Evolutionary conservation across 2,113 vertebrate genomes (phyloP), one percentile per base, ranked within the genome.

Genomic region (Todiramphus saurophagus): DNA sequence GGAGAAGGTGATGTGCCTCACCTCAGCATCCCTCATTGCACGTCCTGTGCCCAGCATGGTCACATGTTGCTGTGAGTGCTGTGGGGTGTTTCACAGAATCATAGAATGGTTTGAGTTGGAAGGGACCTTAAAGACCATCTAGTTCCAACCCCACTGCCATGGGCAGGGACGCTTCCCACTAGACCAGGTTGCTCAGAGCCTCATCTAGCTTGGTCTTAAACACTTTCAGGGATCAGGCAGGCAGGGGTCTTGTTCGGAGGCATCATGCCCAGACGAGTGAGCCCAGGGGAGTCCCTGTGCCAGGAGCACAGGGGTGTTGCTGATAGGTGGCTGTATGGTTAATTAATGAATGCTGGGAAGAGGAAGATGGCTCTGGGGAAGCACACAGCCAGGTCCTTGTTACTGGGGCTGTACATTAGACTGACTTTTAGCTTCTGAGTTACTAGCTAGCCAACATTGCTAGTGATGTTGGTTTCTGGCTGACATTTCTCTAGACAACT

Each of bases 301-400:
- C 67, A 50, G 66, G 31, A 78, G 69, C 59, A 25, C 19, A 4
- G 7, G 23, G 28, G 33, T 5, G 20, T 39, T 55, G 5, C 48
- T 25, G 68, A 8, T 37, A 37, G 30, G 35, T 43, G 55, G 35
- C 63, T 89, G 55, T 30, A 16, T 1, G 3, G 68, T 53, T 66
- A 41, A 35, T 23, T n/a, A 33, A 28, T 27, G 56, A 55, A 13
- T 19, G 3, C n/a, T 83, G 28, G 41, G 41, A 66, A 55, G 37
- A 44, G 33, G 30, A 60, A 60, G 21, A 41, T 39, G n/a, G 44
- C 5, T 66, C 50, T 48, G 39, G 55, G 55, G 59, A 10, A 62
- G 28, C 28, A 46, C 82, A 41, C 28, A 77, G 70, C 16, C 0
- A 0, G 7, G n/a, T 37, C 39, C 31, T 66, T 5, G 0, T 58